phyloP scores from a whole-genome alignment of 2,113 vertebrate genomes.

The Ptyas mucosa region DNA sequence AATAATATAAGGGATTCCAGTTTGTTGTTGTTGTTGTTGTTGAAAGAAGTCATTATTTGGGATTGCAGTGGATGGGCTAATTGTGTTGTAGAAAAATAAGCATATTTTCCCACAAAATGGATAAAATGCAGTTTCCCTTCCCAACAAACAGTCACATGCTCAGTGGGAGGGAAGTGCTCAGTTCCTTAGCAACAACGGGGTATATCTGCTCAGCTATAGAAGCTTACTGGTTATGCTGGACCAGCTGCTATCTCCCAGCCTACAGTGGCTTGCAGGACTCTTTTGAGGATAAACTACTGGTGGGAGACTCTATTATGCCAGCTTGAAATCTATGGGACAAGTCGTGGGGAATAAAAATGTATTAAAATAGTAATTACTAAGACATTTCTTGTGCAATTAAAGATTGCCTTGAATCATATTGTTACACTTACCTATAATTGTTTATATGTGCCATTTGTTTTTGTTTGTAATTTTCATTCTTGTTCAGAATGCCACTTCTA shows the following conservation, averaged over 20 bases:
- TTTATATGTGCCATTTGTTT: not conserved
- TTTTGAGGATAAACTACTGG: not conserved
- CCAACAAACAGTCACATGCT: not conserved
- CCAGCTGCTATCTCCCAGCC: not conserved
- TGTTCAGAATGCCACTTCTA: slow-evolving; percentile 8
- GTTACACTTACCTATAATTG: not conserved
- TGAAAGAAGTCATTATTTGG: not conserved
- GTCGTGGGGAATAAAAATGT: accelerated
- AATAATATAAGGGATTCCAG: not conserved
- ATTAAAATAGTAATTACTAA: not conserved
- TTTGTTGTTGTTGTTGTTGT: no score
- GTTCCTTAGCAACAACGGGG: not conserved
- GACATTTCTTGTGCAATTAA: slow-evolving; percentile 25
- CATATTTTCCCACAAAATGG: not conserved
- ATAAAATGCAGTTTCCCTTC: not conserved
- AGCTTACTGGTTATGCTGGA: not conserved
- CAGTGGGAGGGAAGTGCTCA: not conserved
- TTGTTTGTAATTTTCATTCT: slow-evolving; percentile 11
- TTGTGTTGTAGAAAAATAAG: not conserved
- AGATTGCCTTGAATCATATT: not conserved
- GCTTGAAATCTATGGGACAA: not conserved
- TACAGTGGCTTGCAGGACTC: not conserved
- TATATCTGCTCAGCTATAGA: not conserved
- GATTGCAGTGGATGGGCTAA: not conserved
- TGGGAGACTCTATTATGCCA: not conserved